Conservation (phyloP, 2,888 invertebrate species). For the Neocrepidodera transversa region DNA sequence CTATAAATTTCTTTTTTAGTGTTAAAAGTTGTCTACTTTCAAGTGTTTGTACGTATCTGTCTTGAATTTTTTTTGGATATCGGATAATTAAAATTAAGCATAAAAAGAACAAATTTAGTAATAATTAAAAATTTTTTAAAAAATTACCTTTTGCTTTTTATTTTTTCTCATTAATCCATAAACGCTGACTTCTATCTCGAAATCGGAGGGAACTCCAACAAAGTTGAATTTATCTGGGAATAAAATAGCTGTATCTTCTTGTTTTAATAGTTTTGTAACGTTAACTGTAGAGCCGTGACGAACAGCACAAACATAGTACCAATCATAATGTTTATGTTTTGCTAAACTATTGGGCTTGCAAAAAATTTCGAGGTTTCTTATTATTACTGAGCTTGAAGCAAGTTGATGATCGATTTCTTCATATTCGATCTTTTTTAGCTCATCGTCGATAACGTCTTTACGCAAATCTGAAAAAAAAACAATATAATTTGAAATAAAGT, state of each 20-base stretch:
- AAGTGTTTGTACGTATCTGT: no score
- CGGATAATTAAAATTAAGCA: no score
- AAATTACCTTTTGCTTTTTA: conserved; percentile 18
- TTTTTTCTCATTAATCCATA: conserved; percentile 18
- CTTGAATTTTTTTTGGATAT: no score
- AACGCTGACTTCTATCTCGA: conserved; percentile 21
- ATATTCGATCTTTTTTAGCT: conserved; percentile 16
- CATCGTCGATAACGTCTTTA: conserved; percentile 10
- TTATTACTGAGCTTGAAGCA: conserved; percentile 7
- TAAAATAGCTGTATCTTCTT: conserved; percentile 9
- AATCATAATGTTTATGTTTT: neutral
- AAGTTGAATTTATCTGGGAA: conserved; percentile 28
- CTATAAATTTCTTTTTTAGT: no score
- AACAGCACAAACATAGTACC: conserved; percentile 20
- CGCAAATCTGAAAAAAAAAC: conserved; percentile 18
- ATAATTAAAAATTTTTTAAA: no score
- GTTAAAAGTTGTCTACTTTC: no score
- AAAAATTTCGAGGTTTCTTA: conserved; percentile 16
- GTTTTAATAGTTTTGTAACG: conserved; percentile 9
- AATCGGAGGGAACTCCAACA: conserved; percentile 10
- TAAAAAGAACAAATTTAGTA: no score
- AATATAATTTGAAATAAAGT: neutral
- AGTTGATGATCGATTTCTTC: conserved; percentile 15
- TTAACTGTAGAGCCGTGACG: conserved; percentile 15
- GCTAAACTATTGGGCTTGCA: neutral